phyloP scores from a whole-genome alignment of 2,797 vertebrate genomes.

The Spinus olivaceus region DNA sequence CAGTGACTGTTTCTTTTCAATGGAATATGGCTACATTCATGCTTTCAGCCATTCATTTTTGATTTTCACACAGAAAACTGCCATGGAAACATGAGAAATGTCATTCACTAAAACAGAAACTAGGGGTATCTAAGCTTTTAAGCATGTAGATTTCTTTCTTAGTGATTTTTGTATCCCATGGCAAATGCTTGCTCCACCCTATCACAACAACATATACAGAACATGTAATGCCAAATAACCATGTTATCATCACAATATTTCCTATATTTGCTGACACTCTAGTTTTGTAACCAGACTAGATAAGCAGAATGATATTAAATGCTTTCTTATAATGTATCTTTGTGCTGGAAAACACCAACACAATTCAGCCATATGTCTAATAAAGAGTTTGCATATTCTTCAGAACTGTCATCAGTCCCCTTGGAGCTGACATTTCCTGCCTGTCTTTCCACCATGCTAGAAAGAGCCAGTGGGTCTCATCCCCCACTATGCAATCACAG shows the following conservation, averaged over 20 bases:
- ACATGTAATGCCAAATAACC: not conserved
- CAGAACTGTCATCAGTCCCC: not conserved
- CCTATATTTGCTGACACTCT: not conserved
- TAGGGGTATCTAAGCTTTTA: not conserved
- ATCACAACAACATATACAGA: not conserved
- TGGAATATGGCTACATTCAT: not conserved
- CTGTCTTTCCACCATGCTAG: not conserved
- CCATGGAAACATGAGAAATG: fast-evolving
- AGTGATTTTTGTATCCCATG: not conserved
- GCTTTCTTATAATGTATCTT: not conserved
- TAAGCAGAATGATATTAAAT: not conserved
- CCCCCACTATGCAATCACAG: not conserved
- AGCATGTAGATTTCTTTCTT: not conserved
- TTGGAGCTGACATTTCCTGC: not conserved
- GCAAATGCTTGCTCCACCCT: not conserved
- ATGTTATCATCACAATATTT: not conserved
- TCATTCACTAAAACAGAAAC: not conserved
- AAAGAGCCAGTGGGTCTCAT: not conserved
- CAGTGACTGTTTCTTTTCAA: not conserved
- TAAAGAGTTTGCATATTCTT: conserved; percentile 22
- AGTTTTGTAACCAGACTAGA: not conserved
- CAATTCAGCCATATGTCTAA: conserved; percentile 16
- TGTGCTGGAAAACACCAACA: not conserved
- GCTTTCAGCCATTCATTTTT: not conserved
- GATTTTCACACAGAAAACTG: not conserved